Evolutionary conservation across 92 coral and sea anemone genomes (phyloP).

Genomic region (Bergia sp.): DNA sequence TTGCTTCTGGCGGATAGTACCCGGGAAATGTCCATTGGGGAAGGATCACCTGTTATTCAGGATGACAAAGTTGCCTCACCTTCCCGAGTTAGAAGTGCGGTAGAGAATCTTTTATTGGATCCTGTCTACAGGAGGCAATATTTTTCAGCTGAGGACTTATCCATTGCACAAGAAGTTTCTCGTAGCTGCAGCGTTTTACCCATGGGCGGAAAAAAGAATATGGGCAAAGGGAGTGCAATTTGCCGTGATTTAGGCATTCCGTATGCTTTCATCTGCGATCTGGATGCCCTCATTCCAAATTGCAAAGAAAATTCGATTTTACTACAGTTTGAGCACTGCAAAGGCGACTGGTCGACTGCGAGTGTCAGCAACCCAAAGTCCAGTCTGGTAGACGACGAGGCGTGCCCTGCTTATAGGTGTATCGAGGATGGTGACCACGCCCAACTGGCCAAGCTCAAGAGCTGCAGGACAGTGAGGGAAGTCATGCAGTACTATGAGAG

Average conservation of each 20-base stretch:
- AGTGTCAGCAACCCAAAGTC: slow-evolving; percentile 72
- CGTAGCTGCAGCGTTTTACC: slow-evolving; percentile 84
- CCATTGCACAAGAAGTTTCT: slow-evolving; percentile 74
- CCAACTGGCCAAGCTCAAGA: slow-evolving; percentile 65
- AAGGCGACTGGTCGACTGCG: slow-evolving; percentile 74
- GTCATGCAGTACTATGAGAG: slow-evolving; percentile 86
- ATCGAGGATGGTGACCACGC: slow-evolving; percentile 71
- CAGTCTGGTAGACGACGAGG: slow-evolving; percentile 82
- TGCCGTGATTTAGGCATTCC: slow-evolving; percentile 90
- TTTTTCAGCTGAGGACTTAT: slow-evolving; percentile 70
- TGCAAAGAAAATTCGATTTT: slow-evolving; percentile 83
- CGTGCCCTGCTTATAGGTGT: slow-evolving; percentile 83
- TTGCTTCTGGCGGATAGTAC: slow-evolving; percentile 49
- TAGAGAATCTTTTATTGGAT: slow-evolving; percentile 62
- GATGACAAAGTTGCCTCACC: slow-evolving; percentile 1
- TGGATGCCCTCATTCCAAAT: slow-evolving; percentile 91
- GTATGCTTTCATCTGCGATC: slow-evolving; percentile 82
- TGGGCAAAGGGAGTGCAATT: slow-evolving; percentile 85
- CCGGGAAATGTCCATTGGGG: background rate
- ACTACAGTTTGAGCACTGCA: slow-evolving; percentile 81
- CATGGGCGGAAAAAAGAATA: slow-evolving; percentile 82
- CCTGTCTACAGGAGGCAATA: slow-evolving; percentile 74
- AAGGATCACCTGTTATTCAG: background rate
- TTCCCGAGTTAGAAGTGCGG: slow-evolving; percentile 28
- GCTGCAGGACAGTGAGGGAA: slow-evolving; percentile 71